Evolutionary conservation across 2,888 invertebrate genomes (phyloP).

Genomic region (Glaucopsyche alexis): DNA sequence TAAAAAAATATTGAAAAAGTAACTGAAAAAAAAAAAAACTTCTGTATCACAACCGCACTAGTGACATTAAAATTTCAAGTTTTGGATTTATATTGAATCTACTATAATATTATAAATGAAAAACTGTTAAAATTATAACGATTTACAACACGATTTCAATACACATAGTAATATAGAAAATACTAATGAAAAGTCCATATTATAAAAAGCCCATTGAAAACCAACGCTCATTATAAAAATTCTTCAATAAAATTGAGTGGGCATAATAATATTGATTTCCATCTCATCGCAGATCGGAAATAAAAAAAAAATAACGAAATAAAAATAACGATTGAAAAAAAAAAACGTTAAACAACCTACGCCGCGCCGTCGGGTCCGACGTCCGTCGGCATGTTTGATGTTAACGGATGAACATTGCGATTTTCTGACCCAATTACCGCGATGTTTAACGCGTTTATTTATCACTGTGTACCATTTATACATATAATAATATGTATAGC

Average conservation of each 20-base stretch:
- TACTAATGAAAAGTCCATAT: not conserved
- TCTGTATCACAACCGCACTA: too few relatives aligned
- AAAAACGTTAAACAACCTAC: slow-evolving; percentile 35
- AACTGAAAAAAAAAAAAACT: too few relatives aligned
- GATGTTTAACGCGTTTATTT: slow-evolving; percentile 21
- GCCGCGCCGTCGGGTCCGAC: slow-evolving; percentile 55
- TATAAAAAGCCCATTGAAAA: not conserved
- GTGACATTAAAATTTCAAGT: too few relatives aligned
- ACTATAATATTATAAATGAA: too few relatives aligned
- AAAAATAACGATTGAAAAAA: not conserved
- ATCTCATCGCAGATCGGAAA: not conserved
- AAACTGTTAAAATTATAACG: not conserved
- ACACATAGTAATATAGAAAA: not conserved
- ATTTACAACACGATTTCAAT: too few relatives aligned
- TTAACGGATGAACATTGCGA: slow-evolving; percentile 36
- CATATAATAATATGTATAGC: not conserved
- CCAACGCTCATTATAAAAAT: not conserved
- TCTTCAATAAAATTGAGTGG: not conserved
- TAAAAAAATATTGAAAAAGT: too few relatives aligned
- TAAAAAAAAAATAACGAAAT: not conserved
- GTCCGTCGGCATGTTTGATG: slow-evolving; percentile 42
- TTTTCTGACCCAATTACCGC: slow-evolving; percentile 51
- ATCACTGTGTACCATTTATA: not conserved
- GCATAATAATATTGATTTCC: not conserved
- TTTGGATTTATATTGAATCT: too few relatives aligned